Base-by-base conservation (phyloP, 2,888 invertebrate species). In the Cryptus armator region DNA sequence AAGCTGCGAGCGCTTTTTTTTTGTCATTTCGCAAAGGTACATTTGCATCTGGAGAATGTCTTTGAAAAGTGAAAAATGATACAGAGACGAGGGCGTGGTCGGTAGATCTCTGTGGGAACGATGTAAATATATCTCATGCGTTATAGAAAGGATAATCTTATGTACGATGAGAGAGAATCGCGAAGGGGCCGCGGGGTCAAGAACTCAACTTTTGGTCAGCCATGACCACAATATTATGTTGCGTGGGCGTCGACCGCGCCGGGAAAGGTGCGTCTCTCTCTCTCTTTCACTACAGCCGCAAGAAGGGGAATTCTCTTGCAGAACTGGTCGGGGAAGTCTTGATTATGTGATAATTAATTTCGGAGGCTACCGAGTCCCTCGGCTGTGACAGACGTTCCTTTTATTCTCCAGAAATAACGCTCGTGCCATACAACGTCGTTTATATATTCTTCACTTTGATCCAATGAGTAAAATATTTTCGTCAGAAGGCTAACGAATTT, bases 331-430 rank as follows among this genome's bases (percentile, higher is more conserved):
- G 86, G 84, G 88, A 83, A 86, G 83, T 87, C 88, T 88, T 83
- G 82, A 85, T 85, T 88, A 85, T 81, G 88, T 88, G 90, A 89
- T 90, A 90, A 90, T 90, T 89, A 87, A 89, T 89, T 86, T 86
- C 86, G 86, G 87, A 89, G 89, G 88, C 83, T 81, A 81, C 81
- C 77, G 75, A 68, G 77, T 76, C 68, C 32, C 68, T 32, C 14
- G n/a, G 44, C 32, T 43, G 14, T n/a, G 6, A 53, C 32, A 43
- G 24, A 66, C 14, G 46, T 72, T 64, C 32, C 67, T 80, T 67
- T 76, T 70, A 72, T 83, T 83, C 79, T 78, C 64, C 62, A 53
- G 48, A n/a, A 84, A 81, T 77, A 43, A 70, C 62, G 37, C 12
- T 74, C n/a, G 64, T 37, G 74, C 70, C 51, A 74, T 14, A 43